These are phyloP conservation scores for Drosophila fuyamai DNA, from an alignment of 1,140 invertebrate genomes.

Conservation along the genomic window DNA sequence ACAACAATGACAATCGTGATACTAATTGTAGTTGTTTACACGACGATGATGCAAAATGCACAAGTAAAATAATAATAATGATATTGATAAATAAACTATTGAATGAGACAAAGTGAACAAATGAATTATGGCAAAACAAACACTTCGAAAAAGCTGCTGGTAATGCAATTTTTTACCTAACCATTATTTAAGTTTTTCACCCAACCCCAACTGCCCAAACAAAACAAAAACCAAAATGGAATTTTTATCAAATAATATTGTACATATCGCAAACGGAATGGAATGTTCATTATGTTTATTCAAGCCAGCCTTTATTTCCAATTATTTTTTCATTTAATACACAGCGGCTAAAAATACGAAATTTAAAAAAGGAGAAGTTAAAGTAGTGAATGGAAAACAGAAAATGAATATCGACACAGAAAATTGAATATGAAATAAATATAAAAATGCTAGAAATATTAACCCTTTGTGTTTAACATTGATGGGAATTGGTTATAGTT, in stretches of 20 bases:
- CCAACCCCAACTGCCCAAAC: conserved; percentile 10
- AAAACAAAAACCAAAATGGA: conserved; percentile 33
- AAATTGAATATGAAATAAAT: conserved; percentile 78
- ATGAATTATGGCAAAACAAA: conserved; percentile 42
- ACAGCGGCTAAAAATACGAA: conserved; percentile 42
- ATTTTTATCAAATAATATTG: conserved; percentile 59
- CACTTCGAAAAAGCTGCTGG: conserved; percentile 58
- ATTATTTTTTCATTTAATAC: conserved; percentile 43
- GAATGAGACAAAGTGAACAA: conserved; percentile 45
- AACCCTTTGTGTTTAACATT: conserved; percentile 51
- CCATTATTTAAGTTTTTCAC: conserved; percentile 28
- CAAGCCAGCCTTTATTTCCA: conserved; percentile 32
- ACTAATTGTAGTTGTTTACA: conserved; percentile 84
- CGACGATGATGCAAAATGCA: conserved; percentile 81
- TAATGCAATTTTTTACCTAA: conserved; percentile 34
- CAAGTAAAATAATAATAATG: conserved; percentile 74
- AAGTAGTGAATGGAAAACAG: conserved; percentile 58
- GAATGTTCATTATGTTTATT: conserved; percentile 59
- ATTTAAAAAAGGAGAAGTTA: conserved; percentile 52
- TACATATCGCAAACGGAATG: conserved; percentile 46
- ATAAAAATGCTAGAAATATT: conserved; percentile 77
- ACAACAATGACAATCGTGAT: conserved; percentile 83
- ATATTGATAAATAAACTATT: conserved; percentile 68
- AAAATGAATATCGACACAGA: conserved; percentile 73
- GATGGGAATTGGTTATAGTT: conserved; percentile 39